Conservation (phyloP, 2,113 vertebrate species). For the Neogobius melanostomus region DNA sequence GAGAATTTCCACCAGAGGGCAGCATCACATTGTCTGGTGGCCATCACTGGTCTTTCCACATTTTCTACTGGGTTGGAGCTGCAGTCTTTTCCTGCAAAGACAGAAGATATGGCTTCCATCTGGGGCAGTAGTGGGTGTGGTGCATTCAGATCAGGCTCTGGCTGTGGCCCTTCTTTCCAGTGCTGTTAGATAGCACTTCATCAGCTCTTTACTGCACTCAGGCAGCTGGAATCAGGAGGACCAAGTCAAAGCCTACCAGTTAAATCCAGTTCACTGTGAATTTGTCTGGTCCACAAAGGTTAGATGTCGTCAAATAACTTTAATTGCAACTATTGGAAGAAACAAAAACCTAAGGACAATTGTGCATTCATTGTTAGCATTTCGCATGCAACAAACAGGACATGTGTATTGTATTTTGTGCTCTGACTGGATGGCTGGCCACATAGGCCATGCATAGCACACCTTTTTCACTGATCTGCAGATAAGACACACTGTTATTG, state of each 20-base stretch:
- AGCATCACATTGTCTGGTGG: slow-evolving; percentile 2
- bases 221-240: neutral
- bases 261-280: neutral
- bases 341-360: too few species aligned
- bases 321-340: too few species aligned
- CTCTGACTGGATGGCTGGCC: slow-evolving; percentile 3
- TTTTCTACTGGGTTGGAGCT: slow-evolving; percentile 4
- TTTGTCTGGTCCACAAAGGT: too few species aligned
- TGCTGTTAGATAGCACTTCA: slow-evolving; percentile 16
- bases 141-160: slow-evolving; percentile 2
- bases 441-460: slow-evolving; percentile 33
- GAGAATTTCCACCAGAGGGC: neutral
- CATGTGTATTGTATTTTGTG: slow-evolving; percentile 2
- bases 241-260: neutral
- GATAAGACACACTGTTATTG: slow-evolving; percentile 36
- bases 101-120: slow-evolving; percentile 7
- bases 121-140: neutral
- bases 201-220: slow-evolving; percentile 12
- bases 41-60: neutral
- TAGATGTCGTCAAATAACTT: too few species aligned
- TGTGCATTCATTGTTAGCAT: too few species aligned
- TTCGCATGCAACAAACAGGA: too few species aligned
- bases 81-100: slow-evolving; percentile 3
- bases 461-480: slow-evolving; percentile 33
- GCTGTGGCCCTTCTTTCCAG: neutral